Percentiles rank a stretch among this genome's conserved stretches.
Conservation (phyloP, 2,113 vertebrate genomes). For the Hystrix brachyura region DNA sequence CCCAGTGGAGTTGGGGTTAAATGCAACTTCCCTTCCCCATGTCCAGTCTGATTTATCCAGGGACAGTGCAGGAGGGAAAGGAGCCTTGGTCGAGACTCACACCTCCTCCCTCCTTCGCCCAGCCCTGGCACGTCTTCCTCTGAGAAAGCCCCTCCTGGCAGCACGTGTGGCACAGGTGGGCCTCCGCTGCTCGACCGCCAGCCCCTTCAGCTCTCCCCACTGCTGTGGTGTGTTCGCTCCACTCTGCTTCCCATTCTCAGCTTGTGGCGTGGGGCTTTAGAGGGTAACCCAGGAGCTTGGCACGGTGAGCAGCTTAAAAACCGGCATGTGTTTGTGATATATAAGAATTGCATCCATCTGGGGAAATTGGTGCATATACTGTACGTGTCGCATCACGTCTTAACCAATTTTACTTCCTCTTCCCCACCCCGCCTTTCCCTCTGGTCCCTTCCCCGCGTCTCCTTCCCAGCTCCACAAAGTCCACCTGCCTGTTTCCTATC, state of each 20-base stretch:
- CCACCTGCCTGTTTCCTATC: no score
- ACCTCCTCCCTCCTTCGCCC: not conserved
- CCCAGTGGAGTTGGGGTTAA: not conserved
- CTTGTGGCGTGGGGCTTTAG: not conserved
- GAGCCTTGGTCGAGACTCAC: not conserved
- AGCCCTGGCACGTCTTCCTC: not conserved
- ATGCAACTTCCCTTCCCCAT: not conserved
- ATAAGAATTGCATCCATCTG: not conserved
- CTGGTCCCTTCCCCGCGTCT: not conserved
- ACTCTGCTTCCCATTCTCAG: fast-evolving
- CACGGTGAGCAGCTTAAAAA: not conserved
- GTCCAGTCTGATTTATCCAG: not conserved
- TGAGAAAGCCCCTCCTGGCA: not conserved
- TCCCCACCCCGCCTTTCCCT: not conserved
- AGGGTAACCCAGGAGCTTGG: no score
- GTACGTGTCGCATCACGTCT: no score
- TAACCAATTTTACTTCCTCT: not conserved
- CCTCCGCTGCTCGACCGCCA: not conserved
- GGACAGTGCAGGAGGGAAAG: not conserved
- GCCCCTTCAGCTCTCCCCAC: not conserved
- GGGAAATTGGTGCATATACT: not conserved
- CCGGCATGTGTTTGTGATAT: not conserved
- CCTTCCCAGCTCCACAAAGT: no score
- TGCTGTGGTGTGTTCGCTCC: not conserved
- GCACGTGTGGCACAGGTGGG: fast-evolving